phyloP scores from a whole-genome alignment of 2,888 invertebrate genomes.

The Bellardia pandia region DNA sequence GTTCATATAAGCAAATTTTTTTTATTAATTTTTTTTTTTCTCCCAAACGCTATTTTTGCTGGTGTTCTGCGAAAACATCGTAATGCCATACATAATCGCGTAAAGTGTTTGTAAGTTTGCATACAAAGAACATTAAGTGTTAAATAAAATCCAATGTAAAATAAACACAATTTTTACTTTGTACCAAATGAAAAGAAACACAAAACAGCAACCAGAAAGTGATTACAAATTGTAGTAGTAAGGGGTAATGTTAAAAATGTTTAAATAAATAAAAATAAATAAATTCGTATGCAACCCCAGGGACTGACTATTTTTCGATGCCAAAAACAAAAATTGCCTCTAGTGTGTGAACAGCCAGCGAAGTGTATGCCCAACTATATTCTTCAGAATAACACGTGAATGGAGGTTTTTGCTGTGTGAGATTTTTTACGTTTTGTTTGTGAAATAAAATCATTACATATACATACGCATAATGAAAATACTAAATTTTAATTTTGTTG shows the following conservation, averaged over 20 bases:
- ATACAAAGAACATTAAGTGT: slow-evolving; percentile 46
- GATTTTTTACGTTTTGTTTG: not conserved
- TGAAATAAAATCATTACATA: not conserved
- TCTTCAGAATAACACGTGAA: slow-evolving; percentile 27
- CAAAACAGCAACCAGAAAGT: not conserved
- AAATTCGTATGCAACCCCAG: slow-evolving; percentile 27
- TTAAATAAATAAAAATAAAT: slow-evolving; percentile 30
- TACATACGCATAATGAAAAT: not conserved
- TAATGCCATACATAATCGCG: not conserved
- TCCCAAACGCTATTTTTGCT: not conserved
- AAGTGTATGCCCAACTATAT: not conserved
- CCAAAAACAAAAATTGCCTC: slow-evolving; percentile 20
- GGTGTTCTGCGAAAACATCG: not conserved
- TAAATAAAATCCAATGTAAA: slow-evolving; percentile 51
- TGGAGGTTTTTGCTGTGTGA: not conserved
- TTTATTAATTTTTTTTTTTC: not conserved
- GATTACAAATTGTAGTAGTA: not conserved
- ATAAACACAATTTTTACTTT: slow-evolving; percentile 34
- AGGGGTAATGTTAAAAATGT: slow-evolving; percentile 7
- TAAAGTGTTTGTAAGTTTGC: not conserved
- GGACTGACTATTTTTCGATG: slow-evolving; percentile 33
- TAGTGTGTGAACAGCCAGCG: not conserved
- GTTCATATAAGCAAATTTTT: slow-evolving; percentile 35
- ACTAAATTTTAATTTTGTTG: slow-evolving; percentile 2
- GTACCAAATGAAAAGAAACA: not conserved